phyloP scores from a whole-genome alignment of 2,113 vertebrate species.

The Smithornis capensis region DNA sequence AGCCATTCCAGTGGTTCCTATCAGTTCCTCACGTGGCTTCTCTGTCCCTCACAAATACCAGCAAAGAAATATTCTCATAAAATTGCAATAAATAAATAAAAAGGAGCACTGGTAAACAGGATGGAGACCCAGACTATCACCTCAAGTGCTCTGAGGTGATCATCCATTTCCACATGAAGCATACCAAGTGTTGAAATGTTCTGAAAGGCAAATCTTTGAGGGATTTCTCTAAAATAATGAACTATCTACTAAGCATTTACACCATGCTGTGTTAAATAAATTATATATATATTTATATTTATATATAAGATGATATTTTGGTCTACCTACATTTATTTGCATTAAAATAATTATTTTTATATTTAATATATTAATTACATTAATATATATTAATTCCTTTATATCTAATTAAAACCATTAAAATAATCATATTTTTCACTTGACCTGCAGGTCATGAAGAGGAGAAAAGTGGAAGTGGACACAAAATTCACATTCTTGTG shows the following conservation, averaged over 20 bases:
- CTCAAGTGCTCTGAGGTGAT: neutral
- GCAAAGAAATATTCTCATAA: neutral
- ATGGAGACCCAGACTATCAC: neutral
- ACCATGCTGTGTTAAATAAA: neutral
- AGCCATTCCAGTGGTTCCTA: neutral
- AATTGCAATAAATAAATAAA: neutral
- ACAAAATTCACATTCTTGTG: neutral
- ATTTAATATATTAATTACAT: no score
- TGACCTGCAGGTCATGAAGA: neutral
- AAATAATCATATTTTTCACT: neutral
- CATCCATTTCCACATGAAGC: accelerated
- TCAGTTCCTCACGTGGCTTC: neutral
- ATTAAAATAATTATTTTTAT: neutral
- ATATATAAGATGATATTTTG: neutral
- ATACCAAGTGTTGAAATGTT: neutral
- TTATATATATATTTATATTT: neutral
- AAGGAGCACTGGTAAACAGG: neutral
- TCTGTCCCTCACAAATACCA: neutral
- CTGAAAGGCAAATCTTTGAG: neutral
- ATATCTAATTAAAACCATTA: neutral
- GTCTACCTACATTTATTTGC: neutral
- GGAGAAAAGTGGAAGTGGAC: neutral
- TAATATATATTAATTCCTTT: no score
- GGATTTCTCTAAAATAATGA: neutral
- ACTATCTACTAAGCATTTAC: neutral